Base-by-base conservation (phyloP, 1,140 invertebrate genomes). In the Stegodyphus dumicola region DNA sequence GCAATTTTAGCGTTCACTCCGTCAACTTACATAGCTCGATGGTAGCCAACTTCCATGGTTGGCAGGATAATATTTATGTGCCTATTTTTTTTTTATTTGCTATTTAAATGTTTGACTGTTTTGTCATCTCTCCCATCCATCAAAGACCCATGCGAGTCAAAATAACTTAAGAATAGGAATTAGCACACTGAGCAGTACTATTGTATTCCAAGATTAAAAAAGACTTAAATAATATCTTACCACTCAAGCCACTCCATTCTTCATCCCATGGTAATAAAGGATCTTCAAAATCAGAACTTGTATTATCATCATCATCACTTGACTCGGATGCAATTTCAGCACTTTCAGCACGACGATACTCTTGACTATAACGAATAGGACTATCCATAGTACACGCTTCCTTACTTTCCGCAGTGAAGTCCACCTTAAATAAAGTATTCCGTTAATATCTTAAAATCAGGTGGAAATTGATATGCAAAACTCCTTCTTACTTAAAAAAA, bases 281-380 rank as follows among this genome's bases (percentile, higher is more conserved):
- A 76, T 87, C 87, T 53, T 87, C 87, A 76, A 87, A 87, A 56
- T 84, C 86, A 56, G 79, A 84, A 10, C 77, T 84, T 7, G 86
- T 77, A 69, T 87, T 84, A 5, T 79, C 75, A 70, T 87, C 86
- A 49, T 84, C 81, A 51, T 71, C 73, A 52, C 64, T 75, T 11
- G 73, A 60, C 13, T 75, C 67, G 13, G 65, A 64, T 71, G 33
- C 7, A 6, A 75, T 66, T 11, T 75, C 71, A 18, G 65, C 77
- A 53, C 66, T 75, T 56, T 87, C 85, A 49, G 73, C 86, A 54
- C 71, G 49, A 11, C 86, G 67, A 49, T 87, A 88, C 70, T 88
- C 87, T 56, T 78, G 73, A 33, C 86, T 88, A 49, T 88, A 88
- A 6, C 87, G 73, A 79, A 88, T 87, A 33, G 87, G 87, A 53